Evolutionary conservation across 2,113 vertebrate species (phyloP).

Genomic region (Shinisaurus crocodilurus): DNA sequence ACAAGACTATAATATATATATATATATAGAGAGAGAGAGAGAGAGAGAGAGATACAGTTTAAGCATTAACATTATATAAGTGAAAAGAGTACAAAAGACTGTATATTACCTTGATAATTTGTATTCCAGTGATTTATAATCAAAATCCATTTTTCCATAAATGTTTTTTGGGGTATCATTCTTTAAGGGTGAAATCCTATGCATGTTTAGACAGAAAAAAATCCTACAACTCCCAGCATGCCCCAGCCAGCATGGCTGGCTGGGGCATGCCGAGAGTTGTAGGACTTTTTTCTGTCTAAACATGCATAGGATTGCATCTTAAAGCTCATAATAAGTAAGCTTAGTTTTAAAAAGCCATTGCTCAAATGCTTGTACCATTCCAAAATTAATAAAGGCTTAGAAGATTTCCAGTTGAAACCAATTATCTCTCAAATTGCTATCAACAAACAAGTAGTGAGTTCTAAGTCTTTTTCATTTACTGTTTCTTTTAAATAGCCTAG

Average conservation of each 20-base stretch:
- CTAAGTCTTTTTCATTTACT: neutral
- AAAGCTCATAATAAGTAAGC: neutral
- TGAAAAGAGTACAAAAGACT: neutral
- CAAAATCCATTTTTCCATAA: neutral
- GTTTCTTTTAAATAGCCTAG: neutral
- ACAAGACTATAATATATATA: no score
- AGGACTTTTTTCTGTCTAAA: no score
- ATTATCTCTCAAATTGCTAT: neutral
- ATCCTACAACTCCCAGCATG: no score
- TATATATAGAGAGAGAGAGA: no score
- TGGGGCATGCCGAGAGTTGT: no score
- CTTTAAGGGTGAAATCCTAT: neutral
- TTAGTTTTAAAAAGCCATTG: neutral
- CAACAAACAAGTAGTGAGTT: neutral
- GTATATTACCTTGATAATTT: neutral
- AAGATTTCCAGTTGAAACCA: neutral
- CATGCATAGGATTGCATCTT: no score
- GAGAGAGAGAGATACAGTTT: neutral
- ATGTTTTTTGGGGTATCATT: neutral
- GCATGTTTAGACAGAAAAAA: no score
- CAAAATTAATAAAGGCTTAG: neutral
- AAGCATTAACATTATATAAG: no score
- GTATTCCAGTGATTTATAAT: neutral
- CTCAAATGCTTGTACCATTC: neutral
- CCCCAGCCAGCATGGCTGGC: no score